Conservation (phyloP, 2,113 vertebrate genomes). For the Chascanopsetta lugubris region DNA sequence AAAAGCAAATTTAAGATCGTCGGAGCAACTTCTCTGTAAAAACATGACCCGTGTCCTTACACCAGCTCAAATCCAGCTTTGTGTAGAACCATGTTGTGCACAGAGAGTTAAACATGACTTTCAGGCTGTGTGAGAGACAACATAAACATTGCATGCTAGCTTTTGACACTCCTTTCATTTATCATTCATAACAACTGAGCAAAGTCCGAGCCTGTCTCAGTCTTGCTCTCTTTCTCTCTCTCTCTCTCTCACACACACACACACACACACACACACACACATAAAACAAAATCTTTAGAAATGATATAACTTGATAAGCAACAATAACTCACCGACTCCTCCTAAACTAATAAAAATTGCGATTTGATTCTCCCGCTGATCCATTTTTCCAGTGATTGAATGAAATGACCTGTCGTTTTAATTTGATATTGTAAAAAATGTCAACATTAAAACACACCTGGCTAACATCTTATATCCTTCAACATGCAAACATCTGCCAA, state of each 20-base stretch:
- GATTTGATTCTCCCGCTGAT: not conserved
- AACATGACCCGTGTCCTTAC: conserved; percentile 6
- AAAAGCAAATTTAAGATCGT: not conserved
- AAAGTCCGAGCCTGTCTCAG: conserved; percentile 71
- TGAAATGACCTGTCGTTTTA: conserved; percentile 1
- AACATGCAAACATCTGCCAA: not conserved
- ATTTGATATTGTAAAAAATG: not conserved
- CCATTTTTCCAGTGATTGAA: conserved; percentile 1
- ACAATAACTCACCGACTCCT: conserved; percentile 21
- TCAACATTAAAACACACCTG: not conserved
- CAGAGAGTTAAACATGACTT: conserved; percentile 32
- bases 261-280: not conserved
- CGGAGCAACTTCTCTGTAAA: not conserved
- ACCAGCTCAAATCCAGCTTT: conserved; percentile 19
- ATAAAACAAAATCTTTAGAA: conserved; percentile 13
- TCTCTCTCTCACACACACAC: not conserved
- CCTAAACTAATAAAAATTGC: conserved; percentile 21
- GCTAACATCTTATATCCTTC: not conserved
- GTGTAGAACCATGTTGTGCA: conserved; percentile 3
- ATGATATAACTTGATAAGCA: conserved; percentile 52
- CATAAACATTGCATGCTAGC: conserved; percentile 80
- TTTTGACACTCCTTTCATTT: conserved; percentile 83
- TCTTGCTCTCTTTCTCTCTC: conserved; percentile 29
- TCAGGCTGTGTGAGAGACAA: conserved; percentile 75
- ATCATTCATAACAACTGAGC: conserved; percentile 82